Conservation (phyloP, 2,113 vertebrate genomes). For the human region GRCh38 chr7:49802001-49802500, state of each 20-base stretch:
- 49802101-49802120: background rate
- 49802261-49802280: too few species aligned
- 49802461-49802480: too few species aligned
- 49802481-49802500: too few species aligned
- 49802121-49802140: background rate
- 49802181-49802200: background rate
- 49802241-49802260: fast-evolving
- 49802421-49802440: too few species aligned
- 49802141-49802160: fast-evolving
- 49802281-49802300: fast-evolving
- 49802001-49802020: background rate
- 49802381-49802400: too few species aligned
- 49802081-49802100: background rate
- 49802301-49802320: too few species aligned
- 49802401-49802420: too few species aligned
- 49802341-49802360: fast-evolving
- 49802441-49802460: too few species aligned
- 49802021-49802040: fast-evolving
- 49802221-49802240: fast-evolving
- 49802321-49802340: background rate
- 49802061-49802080: background rate
- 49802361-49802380: too few species aligned
- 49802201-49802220: fast-evolving
- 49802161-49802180: fast-evolving
- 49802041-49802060: background rate